These are phyloP conservation scores for Syrmaticus mikado DNA, from an alignment of 2,113 vertebrate genomes.

Conservation along the genomic window DNA sequence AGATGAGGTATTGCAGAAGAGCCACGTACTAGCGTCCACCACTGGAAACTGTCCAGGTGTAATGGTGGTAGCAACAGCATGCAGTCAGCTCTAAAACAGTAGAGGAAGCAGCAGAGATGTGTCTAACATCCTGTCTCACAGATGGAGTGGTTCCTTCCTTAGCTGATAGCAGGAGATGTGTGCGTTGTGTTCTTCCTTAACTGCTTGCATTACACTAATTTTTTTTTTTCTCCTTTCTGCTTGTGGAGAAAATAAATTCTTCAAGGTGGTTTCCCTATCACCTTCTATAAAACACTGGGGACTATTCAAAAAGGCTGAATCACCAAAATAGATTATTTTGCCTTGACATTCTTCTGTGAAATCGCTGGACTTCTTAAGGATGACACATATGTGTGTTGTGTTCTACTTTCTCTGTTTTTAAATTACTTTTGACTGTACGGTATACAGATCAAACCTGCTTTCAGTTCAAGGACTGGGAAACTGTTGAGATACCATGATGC, in stretches of 20 bases:
- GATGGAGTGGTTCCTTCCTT: not conserved
- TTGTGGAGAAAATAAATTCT: not conserved
- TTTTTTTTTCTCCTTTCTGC: not conserved
- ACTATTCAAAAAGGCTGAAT: not conserved
- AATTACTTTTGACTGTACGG: not conserved
- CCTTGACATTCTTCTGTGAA: not conserved
- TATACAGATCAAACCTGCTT: not conserved
- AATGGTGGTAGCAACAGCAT: not conserved
- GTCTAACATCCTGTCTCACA: not conserved
- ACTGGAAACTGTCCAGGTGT: not conserved
- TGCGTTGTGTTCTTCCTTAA: not conserved
- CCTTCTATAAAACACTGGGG: not conserved
- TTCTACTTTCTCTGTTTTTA: not conserved
- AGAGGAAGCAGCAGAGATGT: not conserved
- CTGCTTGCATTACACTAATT: not conserved
- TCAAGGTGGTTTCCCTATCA: not conserved
- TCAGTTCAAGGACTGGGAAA: not conserved
- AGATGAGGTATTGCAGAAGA: not conserved
- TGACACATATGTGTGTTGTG: accelerated
- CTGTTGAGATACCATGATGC: not conserved
- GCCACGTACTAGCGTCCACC: not conserved
- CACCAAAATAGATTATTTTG: not conserved
- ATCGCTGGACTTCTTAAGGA: not conserved
- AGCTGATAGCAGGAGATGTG: not conserved
- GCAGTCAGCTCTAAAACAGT: not conserved